Percentiles rank a stretch among this genome's conserved stretches.
Conservation (phyloP, 2,797 vertebrate species). For the Dipus sagitta region DNA sequence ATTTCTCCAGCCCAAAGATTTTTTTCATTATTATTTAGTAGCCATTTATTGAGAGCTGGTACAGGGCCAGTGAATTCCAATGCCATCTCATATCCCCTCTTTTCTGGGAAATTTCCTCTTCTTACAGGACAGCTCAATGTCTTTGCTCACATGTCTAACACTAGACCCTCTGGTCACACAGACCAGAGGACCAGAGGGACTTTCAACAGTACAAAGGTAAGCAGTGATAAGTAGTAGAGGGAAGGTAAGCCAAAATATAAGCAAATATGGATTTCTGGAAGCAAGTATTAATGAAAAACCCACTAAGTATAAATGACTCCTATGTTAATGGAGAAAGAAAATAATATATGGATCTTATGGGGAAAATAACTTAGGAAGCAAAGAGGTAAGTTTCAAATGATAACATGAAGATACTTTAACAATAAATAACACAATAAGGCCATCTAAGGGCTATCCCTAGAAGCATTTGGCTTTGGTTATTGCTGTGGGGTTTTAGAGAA, state of each 20-base stretch:
- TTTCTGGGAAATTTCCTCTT: not conserved
- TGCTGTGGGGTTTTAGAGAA: not conserved
- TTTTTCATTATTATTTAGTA: not conserved
- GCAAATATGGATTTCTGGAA: not conserved
- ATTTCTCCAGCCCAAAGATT: no score
- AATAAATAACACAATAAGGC: not conserved
- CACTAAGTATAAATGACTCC: not conserved
- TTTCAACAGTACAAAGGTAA: not conserved
- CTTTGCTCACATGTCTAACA: not conserved
- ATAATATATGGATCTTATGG: not conserved
- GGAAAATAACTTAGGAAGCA: not conserved
- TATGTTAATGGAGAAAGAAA: not conserved
- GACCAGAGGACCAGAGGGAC: not conserved
- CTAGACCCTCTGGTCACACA: not conserved
- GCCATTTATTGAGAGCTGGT: not conserved
- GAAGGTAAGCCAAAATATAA: conserved; percentile 4
- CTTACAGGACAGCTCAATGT: not conserved
- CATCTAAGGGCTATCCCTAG: not conserved
- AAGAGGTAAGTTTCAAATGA: not conserved
- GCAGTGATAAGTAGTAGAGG: not conserved
- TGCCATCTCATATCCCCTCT: not conserved
- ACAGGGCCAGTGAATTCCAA: not conserved
- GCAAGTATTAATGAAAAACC: not conserved
- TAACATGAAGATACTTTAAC: not conserved
- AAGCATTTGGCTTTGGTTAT: not conserved